Evolutionary conservation across 1,140 invertebrate genomes (phyloP).

Genomic region (Bombus soroeensis): DNA sequence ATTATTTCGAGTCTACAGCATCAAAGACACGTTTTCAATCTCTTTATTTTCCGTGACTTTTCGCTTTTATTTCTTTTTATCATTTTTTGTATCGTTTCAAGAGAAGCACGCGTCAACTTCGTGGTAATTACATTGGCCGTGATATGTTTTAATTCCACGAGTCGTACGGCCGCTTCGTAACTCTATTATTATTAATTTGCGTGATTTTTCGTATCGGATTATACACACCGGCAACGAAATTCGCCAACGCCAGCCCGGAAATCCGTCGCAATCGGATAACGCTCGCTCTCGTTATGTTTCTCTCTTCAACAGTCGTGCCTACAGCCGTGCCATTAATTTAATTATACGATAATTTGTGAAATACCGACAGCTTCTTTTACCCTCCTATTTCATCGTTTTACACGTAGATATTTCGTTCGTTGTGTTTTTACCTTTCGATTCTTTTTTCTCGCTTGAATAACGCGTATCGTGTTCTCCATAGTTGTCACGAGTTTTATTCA

Average conservation of each 20-base stretch:
- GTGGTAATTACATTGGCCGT: conserved; percentile 20
- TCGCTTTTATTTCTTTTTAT: not conserved
- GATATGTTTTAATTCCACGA: conserved; percentile 38
- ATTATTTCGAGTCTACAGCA: not conserved
- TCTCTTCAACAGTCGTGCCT: not conserved
- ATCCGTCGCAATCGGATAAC: conserved; percentile 49
- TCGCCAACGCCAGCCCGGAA: conserved; percentile 13
- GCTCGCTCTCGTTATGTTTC: too few species aligned
- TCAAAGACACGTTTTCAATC: conserved; percentile 2
- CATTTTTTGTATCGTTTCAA: not conserved
- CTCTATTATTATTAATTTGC: conserved; percentile 49
- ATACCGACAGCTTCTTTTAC: conserved; percentile 37
- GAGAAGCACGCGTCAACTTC: not conserved
- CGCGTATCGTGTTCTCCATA: not conserved
- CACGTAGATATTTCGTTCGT: not conserved
- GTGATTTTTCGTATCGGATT: conserved; percentile 53
- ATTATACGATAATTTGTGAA: conserved; percentile 47
- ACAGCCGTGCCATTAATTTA: conserved; percentile 42
- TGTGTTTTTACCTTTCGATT: too few species aligned
- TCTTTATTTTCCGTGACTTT: not conserved
- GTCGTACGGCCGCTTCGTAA: conserved; percentile 9
- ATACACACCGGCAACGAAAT: conserved; percentile 28
- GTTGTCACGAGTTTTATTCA: not conserved
- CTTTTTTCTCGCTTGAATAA: too few species aligned
- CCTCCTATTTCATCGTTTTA: conserved; percentile 1